Conservation (phyloP, 1,140 invertebrate genomes). For the Trichomalopsis sarcophagae region DNA sequence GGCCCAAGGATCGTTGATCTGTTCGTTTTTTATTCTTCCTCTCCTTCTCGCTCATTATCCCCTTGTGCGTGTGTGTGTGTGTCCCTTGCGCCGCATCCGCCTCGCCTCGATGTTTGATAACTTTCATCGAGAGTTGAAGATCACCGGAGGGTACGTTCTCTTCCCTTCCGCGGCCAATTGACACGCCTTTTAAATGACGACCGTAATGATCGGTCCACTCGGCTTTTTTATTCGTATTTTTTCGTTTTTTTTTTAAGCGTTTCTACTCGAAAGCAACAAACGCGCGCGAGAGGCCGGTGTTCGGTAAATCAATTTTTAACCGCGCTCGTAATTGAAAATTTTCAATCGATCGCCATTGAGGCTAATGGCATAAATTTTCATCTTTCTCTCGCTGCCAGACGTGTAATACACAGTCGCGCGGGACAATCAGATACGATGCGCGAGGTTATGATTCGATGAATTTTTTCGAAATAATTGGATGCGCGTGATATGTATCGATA, state of each 20-base stretch:
- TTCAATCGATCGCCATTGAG: not conserved
- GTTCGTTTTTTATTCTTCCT: not conserved
- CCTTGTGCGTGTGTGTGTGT: not conserved
- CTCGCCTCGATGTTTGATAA: not conserved
- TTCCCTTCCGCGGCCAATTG: not conserved
- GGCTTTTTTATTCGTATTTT: not conserved
- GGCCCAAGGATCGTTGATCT: not conserved
- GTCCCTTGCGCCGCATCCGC: not conserved
- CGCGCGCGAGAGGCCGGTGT: no score
- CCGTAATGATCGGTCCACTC: not conserved
- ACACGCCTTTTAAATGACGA: conserved; percentile 11
- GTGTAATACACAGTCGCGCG: not conserved
- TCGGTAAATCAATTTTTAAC: no score
- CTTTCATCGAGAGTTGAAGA: not conserved
- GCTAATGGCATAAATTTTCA: not conserved
- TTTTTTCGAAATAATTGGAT: no score
- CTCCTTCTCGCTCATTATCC: conserved; percentile 1
- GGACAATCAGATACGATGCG: no score
- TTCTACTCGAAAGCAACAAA: no score
- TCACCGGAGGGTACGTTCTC: not conserved
- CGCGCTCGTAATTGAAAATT: not conserved
- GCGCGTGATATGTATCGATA: not conserved
- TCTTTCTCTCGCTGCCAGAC: not conserved
- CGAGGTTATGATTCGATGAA: no score
- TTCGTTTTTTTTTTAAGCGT: not conserved